Base-by-base conservation (phyloP, 2,888 invertebrate species). In the Leucophenga maculata region DNA sequence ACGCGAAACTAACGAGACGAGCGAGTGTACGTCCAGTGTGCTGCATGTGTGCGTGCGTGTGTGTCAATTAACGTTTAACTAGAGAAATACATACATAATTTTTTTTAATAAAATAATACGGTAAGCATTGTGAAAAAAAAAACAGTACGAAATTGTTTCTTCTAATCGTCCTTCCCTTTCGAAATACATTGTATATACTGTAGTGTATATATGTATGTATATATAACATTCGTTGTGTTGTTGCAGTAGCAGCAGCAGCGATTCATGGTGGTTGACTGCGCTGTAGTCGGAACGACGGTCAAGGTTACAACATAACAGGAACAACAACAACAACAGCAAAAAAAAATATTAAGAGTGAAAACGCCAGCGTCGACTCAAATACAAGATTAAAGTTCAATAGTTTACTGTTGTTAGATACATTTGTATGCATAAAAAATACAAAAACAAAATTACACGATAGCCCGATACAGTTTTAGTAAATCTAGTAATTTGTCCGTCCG, bases 291-390 rank as follows among this genome's bases (percentile, higher is more conserved):
- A 50, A n/a, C 62, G 62, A 62, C 62, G 62, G 62, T 62, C 62
- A 62, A 62, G 62, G 62, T 62, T 62, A 46, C 20, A 39, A 60
- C 46, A 11, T 39, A 39, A 39, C 39, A 39, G 8, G 4, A 46
- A 62, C 46, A 62, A 62, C 44, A 62, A 60, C 22, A 57, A 31
- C 14, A 32, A 59, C 59, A 31, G 31, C 59, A 59, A 59, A n/a
- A n/a, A n/a, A n/a, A n/a, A 32, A 18, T 31, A 18, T 13, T 18
- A 57, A 26, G 9, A 57, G n/a, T 14, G 9, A 26, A 20, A 20
- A n/a, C 57, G 31, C 3, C 39, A 16, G 16, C 32, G 39, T 55
- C 13, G 9, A 11, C 11, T 39, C 8, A 39, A 39, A 55, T 8
- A 13, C 32, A 11, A 62, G 62, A 39, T 18, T 62, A 46, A 62